These are phyloP conservation scores for Falco peregrinus DNA, from an alignment of 2,797 vertebrate species.

Conservation along the genomic window DNA sequence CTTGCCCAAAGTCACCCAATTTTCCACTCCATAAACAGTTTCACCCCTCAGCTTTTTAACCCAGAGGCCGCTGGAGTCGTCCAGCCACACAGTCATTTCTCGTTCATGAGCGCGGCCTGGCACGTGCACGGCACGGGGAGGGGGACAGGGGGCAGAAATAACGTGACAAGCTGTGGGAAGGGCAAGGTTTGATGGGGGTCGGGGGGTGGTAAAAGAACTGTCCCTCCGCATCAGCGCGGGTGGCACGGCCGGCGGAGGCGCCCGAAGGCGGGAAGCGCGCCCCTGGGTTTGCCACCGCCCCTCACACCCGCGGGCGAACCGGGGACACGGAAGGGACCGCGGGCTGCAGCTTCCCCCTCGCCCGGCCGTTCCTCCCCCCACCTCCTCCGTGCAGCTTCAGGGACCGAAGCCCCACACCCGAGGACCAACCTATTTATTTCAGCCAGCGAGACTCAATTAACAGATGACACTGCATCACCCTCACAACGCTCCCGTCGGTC, in stretches of 20 bases:
- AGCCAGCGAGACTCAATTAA: background rate
- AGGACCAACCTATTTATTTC: background rate
- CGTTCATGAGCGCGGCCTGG: background rate
- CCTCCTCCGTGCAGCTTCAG: background rate
- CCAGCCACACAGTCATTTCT: background rate
- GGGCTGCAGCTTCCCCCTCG: background rate
- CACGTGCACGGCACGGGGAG: background rate
- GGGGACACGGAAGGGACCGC: too few relatives aligned
- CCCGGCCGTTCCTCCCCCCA: background rate
- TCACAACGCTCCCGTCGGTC: background rate
- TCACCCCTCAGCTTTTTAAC: background rate
- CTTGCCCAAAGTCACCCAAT: background rate
- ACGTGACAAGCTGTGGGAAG: background rate
- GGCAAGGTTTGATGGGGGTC: background rate
- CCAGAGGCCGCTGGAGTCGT: background rate
- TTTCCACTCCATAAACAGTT: background rate
- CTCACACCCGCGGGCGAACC: background rate
- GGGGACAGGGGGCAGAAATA: background rate
- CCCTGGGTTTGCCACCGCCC: background rate
- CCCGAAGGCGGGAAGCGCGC: background rate
- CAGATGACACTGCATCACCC: background rate
- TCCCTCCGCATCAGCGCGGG: background rate
- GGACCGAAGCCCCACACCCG: background rate
- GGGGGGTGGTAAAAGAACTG: background rate
- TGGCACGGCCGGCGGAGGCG: background rate